phyloP scores from a whole-genome alignment of 2,888 invertebrate genomes.

The Xestobium rufovillosum region DNA sequence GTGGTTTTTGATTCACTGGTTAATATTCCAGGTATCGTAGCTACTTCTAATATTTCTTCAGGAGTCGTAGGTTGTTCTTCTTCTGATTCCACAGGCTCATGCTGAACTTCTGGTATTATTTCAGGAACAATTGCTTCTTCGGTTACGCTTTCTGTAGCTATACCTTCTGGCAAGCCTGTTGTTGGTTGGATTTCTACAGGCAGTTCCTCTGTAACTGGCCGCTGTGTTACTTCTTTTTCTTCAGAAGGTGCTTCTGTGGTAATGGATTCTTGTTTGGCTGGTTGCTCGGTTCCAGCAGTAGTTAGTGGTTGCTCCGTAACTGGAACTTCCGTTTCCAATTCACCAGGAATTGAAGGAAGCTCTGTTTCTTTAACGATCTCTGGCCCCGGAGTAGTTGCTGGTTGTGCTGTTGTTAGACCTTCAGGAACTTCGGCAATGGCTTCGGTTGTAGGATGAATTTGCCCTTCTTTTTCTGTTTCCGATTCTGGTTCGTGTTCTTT shows the following conservation, averaged over 20 bases:
- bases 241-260: conserved; percentile 5
- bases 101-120: conserved; percentile 5
- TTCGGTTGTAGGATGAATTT: conserved; percentile 12
- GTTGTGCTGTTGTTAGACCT: conserved; percentile 11
- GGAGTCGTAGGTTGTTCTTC: conserved; percentile 4
- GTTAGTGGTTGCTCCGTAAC: conserved; percentile 16
- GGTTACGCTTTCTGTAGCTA: conserved; percentile 13
- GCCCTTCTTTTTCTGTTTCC: conserved; percentile 7
- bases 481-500: conserved; percentile 19
- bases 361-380: conserved; percentile 6
- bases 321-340: conserved; percentile 11
- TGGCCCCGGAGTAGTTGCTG: conserved; percentile 3
- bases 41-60: too few relatives aligned
- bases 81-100: conserved; percentile 4
- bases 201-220: background rate
- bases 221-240: conserved; percentile 15
- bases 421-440: conserved; percentile 13
- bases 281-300: conserved; percentile 5
- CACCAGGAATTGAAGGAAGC: background rate
- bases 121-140: conserved; percentile 14
- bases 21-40: too few relatives aligned
- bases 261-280: background rate
- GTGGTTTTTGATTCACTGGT: conserved; percentile 14
- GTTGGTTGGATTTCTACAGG: too few relatives aligned
- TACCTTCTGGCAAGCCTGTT: conserved; percentile 2